Conservation (phyloP, 2,797 vertebrate species). For the Molossus molossus region DNA sequence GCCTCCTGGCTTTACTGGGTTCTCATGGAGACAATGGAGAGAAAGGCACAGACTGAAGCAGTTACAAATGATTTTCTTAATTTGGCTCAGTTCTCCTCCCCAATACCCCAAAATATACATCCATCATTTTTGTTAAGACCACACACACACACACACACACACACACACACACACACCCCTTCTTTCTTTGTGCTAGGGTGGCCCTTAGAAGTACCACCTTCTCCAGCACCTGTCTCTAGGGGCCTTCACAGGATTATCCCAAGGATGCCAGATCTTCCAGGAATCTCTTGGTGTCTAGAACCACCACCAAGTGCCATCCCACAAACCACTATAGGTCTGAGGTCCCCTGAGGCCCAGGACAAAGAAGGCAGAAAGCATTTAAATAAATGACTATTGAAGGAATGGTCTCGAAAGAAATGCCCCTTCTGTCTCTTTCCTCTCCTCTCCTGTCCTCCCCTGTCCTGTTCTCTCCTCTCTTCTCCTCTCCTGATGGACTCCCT, state of each 20-base stretch:
- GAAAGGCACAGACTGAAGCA: not conserved
- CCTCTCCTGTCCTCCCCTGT: not conserved
- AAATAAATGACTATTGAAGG: not conserved
- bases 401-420: not conserved
- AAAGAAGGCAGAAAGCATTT: not conserved
- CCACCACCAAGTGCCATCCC: not conserved
- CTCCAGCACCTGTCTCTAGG: not conserved
- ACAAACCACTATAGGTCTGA: not conserved
- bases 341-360: not conserved
- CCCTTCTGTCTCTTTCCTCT: not conserved
- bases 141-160: not conserved
- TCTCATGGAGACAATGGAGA: not conserved
- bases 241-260: not conserved
- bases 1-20: not conserved
- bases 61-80: not conserved
- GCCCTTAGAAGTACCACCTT: not conserved
- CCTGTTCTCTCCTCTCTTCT: not conserved
- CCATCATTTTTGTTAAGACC: slow-evolving; percentile 12
- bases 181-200: slow-evolving; percentile 9
- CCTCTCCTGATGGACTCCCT: not conserved
- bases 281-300: slow-evolving; percentile 22
- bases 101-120: slow-evolving; percentile 5
- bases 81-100: not conserved
- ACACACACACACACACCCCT: not conserved
- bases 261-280: not conserved